Base-by-base conservation (phyloP, 2,797 vertebrate species). In the Gephyroberyx darwinii region DNA sequence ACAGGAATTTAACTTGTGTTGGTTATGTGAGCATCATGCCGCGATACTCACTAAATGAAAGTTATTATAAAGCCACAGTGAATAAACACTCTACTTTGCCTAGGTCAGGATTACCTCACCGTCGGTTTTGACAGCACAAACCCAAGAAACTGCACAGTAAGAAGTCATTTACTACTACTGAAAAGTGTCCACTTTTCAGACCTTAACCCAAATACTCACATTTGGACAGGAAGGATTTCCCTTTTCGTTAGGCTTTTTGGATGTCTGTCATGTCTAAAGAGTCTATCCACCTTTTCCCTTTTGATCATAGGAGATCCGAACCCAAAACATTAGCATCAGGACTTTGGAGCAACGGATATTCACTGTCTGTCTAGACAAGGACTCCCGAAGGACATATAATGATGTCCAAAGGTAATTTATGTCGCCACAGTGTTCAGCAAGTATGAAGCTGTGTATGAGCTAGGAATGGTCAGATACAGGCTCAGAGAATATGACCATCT, bases 311-410 rank as follows among this genome's bases (percentile, higher is more conserved):
- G 78, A 86, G n/a, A 86, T 96, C 77, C 90, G 86, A 87, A 92
- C 93, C 1, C 82, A 82, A 26, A 75, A 64, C 64, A 90, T 96
- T 78, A 91, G 71, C 68, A 83, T 97, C 84, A 90, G 90, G 81
- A 93, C 92, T 43, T 85, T 93, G 4, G 95, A 96, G 78, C 84
- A 93, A 71, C 93, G 83, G 47, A 86, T 91, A 3, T 91, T 97
- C 86, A 93, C 4, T 0, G 89, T 98, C 20, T 86, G 69, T 47
- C 85, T 97, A 81, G 96, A 97, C 89, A 95, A 94, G 65, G 95
- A 97, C 86, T 80, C 81, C 20, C 90, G 89, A 43, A 94, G 93
- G 74, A 87, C 78, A 0, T 96, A 95, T 87, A 91, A 75, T 19
- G 87, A 95, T 0, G 93, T 97, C 68, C 87, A 92, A 69, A 93